Percentiles rank a stretch among this genome's conserved stretches.
Conservation (phyloP, 2,797 vertebrate genomes). For the Pseudotriccus pelzelni region DNA sequence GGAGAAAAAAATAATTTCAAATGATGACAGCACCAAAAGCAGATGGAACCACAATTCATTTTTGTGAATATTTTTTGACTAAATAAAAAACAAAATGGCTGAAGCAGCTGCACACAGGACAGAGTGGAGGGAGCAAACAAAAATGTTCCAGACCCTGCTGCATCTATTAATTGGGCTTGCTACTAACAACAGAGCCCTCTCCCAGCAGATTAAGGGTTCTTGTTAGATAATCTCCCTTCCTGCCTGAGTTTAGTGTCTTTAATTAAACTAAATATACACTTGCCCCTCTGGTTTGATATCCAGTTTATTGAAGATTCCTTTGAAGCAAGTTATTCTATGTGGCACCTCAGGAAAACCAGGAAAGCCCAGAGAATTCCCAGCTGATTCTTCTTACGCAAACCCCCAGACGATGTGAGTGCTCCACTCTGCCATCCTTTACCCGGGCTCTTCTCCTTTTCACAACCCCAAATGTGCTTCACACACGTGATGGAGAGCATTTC, state of each 20-base stretch:
- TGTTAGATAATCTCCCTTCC: background rate
- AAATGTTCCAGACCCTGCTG: background rate
- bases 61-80: background rate
- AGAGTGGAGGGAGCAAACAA: background rate
- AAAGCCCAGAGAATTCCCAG: background rate
- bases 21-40: background rate
- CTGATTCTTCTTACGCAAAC: background rate
- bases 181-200: background rate
- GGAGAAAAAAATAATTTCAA: background rate
- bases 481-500: rapidly evolving
- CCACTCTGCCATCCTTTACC: background rate
- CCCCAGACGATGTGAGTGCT: rapidly evolving
- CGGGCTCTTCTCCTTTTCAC: background rate
- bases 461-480: background rate
- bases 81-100: background rate
- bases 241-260: background rate
- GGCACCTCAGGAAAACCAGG: background rate
- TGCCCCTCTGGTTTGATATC: background rate
- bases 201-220: background rate
- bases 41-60: rapidly evolving
- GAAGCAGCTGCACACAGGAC: background rate
- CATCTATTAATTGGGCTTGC: background rate
- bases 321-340: background rate
- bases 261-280: background rate
- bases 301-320: background rate